phyloP scores from a whole-genome alignment of 2,888 invertebrate genomes.

The Belgica antarctica region DNA sequence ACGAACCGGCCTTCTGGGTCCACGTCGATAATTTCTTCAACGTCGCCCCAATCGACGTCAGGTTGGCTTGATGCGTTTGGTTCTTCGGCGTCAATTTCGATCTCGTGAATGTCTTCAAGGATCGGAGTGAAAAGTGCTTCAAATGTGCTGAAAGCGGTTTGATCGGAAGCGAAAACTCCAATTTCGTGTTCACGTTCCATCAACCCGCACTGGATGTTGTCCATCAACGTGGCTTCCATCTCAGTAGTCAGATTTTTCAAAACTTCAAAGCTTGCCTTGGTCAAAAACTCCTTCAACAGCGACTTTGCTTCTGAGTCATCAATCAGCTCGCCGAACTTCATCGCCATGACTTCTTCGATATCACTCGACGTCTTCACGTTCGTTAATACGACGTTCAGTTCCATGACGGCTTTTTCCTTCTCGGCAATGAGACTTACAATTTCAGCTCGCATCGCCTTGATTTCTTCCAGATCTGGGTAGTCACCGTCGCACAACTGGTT shows the following conservation, averaged over 20 bases:
- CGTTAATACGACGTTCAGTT: background rate
- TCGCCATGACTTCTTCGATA: background rate
- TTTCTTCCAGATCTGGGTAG: background rate
- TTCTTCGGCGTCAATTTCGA: slow-evolving; percentile 50
- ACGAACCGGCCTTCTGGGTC: slow-evolving; percentile 64
- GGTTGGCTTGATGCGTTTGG: background rate
- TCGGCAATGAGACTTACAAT: background rate
- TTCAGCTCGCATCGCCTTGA: background rate
- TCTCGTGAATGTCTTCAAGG: slow-evolving; percentile 66
- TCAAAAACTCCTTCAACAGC: slow-evolving; percentile 63
- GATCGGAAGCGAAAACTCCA: slow-evolving; percentile 67
- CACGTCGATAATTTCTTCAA: slow-evolving; percentile 57
- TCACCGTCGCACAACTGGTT: slow-evolving; percentile 52
- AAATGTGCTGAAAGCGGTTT: slow-evolving; percentile 64
- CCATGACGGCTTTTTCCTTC: background rate
- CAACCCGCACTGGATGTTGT: slow-evolving; percentile 64
- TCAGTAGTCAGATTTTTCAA: slow-evolving; percentile 60
- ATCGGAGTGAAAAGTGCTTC: slow-evolving; percentile 65
- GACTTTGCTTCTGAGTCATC: background rate
- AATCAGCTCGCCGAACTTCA: background rate
- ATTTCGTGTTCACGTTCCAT: slow-evolving; percentile 63
- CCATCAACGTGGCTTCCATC: slow-evolving; percentile 59
- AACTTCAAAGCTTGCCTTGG: slow-evolving; percentile 58
- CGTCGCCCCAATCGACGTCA: slow-evolving; percentile 60
- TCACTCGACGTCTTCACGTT: slow-evolving; percentile 3